These are phyloP conservation scores for Cyclopterus lumpus DNA, from an alignment of 2,797 vertebrate species.

Conservation along the genomic window DNA sequence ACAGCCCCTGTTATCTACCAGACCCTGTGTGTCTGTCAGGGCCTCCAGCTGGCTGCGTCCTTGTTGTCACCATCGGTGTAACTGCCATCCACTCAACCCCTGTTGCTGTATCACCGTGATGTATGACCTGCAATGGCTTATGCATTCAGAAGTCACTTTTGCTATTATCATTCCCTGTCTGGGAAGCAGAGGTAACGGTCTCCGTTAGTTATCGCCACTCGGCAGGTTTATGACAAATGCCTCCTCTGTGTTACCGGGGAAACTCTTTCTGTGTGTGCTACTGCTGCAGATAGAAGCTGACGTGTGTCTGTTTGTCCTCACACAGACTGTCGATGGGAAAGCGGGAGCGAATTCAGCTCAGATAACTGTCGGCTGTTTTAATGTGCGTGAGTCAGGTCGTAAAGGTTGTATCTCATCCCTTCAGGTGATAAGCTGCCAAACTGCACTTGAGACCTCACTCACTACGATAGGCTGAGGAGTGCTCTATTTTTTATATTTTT, in stretches of 20 bases:
- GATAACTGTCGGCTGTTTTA: constrained; percentile 41
- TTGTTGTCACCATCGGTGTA: constrained; percentile 51
- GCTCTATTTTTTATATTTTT: neutral
- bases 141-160: constrained; percentile 58
- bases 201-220: constrained; percentile 59
- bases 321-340: constrained; percentile 29
- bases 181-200: constrained; percentile 53
- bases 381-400: constrained; percentile 11
- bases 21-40: constrained; percentile 39
- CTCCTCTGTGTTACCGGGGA: constrained; percentile 43
- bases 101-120: constrained; percentile 59
- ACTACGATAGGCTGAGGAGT: neutral
- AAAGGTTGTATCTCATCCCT: constrained; percentile 29
- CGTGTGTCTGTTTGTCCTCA: constrained; percentile 52
- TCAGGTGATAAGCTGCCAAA: constrained; percentile 37
- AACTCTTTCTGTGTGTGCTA: constrained; percentile 34
- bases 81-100: constrained; percentile 37
- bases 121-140: constrained; percentile 57
- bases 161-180: constrained; percentile 61
- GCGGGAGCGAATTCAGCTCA: constrained; percentile 23
- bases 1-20: constrained; percentile 44
- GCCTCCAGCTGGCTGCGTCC: constrained; percentile 45
- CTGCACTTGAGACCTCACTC: constrained; percentile 8
- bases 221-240: constrained; percentile 70
- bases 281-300: constrained; percentile 43